A percentile compares a stretch with the other conserved stretches of the same genome.
These are phyloP conservation scores for Drosophila rubida DNA, from an alignment of 2,888 invertebrate genomes.

Conservation along the genomic window DNA sequence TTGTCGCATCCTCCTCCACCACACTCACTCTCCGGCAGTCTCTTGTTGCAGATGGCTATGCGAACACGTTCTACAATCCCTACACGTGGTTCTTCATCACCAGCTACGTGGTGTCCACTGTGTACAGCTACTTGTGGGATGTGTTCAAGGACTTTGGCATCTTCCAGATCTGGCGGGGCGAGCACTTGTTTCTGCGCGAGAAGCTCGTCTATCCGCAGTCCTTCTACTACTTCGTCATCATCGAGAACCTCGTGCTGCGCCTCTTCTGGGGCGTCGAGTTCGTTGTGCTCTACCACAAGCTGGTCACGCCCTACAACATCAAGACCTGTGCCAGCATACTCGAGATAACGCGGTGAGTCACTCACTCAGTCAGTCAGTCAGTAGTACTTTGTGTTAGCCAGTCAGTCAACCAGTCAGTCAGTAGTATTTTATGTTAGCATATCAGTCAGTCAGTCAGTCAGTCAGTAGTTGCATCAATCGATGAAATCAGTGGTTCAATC, in stretches of 20 bases:
- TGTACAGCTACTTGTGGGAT: slow-evolving; percentile 98
- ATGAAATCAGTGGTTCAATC: not conserved
- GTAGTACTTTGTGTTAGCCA: too few relatives aligned
- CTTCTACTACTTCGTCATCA: slow-evolving; percentile 93
- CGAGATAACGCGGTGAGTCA: slow-evolving; percentile 92
- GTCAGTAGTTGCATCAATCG: too few relatives aligned
- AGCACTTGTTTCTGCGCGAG: slow-evolving; percentile 94
- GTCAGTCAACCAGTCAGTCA: not conserved
- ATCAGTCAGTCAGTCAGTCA: too few relatives aligned
- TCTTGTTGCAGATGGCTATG: slow-evolving; percentile 86
- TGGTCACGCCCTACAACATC: slow-evolving; percentile 91
- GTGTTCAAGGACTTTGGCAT: slow-evolving; percentile 99
- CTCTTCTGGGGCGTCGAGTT: slow-evolving; percentile 96
- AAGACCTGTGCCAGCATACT: slow-evolving; percentile 91
- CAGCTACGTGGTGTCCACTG: slow-evolving; percentile 92
- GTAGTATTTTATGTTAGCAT: not conserved
- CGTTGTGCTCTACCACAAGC: slow-evolving; percentile 90
- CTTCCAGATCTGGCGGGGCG: slow-evolving; percentile 93
- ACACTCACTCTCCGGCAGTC: slow-evolving; percentile 46
- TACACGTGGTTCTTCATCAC: slow-evolving; percentile 94
- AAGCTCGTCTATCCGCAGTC: slow-evolving; percentile 97
- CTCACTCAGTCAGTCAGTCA: not conserved
- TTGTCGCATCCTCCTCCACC: not conserved
- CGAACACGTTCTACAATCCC: slow-evolving; percentile 89
- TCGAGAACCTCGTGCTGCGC: slow-evolving; percentile 95